phyloP scores from a whole-genome alignment of 2,888 invertebrate genomes.

The Microctonus brassicae region DNA sequence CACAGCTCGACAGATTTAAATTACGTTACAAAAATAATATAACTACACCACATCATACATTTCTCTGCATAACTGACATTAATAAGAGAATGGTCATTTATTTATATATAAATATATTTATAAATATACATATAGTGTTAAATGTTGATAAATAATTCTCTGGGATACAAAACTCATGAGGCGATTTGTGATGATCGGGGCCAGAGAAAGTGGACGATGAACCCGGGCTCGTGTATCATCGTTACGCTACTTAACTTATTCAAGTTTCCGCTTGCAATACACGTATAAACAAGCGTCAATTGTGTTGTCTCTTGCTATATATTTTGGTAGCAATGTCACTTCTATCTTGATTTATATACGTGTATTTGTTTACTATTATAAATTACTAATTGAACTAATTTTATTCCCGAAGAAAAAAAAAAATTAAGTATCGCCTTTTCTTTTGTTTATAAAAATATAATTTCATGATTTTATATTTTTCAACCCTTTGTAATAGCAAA shows the following conservation, averaged over 20 bases:
- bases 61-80: not conserved
- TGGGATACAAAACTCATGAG: not conserved
- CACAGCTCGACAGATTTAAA: not conserved
- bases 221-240: conserved; percentile 50
- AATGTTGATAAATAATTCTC: too few relatives aligned
- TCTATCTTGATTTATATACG: not conserved
- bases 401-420: too few relatives aligned
- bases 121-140: not conserved
- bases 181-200: conserved; percentile 49
- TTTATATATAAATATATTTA: too few relatives aligned
- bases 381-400: not conserved
- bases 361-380: not conserved
- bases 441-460: too few relatives aligned
- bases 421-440: too few relatives aligned
- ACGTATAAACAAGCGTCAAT: conserved; percentile 34
- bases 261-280: conserved; percentile 48
- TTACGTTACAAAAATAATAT: not conserved
- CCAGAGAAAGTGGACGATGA: conserved; percentile 62
- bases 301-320: conserved; percentile 43
- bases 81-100: not conserved
- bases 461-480: too few relatives aligned
- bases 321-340: conserved; percentile 8
- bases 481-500: too few relatives aligned
- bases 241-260: conserved; percentile 55
- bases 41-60: not conserved